Evolutionary conservation across 2,797 vertebrate genomes (phyloP).

Genomic region (Mormyrops attenuatus): DNA sequence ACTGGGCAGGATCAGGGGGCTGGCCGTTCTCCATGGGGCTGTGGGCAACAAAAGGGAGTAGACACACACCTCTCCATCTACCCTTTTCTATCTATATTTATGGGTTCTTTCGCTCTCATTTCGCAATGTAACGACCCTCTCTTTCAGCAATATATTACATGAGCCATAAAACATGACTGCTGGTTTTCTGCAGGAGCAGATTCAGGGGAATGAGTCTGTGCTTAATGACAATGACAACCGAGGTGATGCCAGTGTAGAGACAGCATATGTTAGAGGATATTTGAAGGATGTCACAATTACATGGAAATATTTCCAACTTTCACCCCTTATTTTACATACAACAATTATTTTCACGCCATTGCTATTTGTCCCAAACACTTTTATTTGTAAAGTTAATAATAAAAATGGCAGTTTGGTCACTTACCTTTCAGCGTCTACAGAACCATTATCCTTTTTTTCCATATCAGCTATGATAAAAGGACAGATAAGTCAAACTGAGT

Average conservation of each 20-base stretch:
- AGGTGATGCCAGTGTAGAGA: not conserved
- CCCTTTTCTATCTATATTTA: not conserved
- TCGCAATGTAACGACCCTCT: not conserved
- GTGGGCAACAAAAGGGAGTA: conserved; percentile 38
- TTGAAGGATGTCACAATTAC: not conserved
- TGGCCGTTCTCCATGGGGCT: conserved; percentile 89
- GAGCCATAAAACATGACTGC: not conserved
- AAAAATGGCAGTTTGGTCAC: conserved; percentile 27
- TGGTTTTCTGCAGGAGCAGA: not conserved
- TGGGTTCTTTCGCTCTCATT: not conserved
- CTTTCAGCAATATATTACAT: not conserved
- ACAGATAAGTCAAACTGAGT: not conserved
- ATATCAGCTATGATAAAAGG: conserved; percentile 59
- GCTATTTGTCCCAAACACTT: not conserved
- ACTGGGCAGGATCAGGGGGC: conserved; percentile 86
- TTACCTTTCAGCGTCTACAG: conserved; percentile 87
- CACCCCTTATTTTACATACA: not conserved
- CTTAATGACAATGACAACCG: not conserved
- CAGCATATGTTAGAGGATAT: not conserved
- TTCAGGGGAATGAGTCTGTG: not conserved
- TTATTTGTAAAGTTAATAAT: not conserved
- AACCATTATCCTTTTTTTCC: conserved; percentile 96
- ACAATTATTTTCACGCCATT: not conserved
- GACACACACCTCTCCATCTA: not conserved
- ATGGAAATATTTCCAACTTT: not conserved